Percentiles rank a stretch among this genome's conserved stretches.
These are phyloP conservation scores for Pygoscelis adeliae DNA, from an alignment of 2,113 vertebrate species.

Conservation along the genomic window DNA sequence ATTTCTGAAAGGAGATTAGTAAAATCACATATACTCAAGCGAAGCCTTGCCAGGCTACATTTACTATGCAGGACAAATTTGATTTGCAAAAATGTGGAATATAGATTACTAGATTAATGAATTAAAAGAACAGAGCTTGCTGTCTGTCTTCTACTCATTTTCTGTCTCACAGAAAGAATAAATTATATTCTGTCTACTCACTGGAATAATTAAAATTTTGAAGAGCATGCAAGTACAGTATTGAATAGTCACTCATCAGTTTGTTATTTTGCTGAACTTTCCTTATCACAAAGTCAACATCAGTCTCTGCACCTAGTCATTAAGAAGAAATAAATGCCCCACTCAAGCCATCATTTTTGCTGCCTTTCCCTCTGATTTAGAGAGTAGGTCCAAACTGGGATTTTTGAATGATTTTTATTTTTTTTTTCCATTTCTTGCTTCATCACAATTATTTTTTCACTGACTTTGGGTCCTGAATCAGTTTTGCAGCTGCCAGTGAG, in stretches of 20 bases:
- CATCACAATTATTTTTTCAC: background rate
- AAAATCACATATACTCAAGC: background rate
- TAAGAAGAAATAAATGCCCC: background rate
- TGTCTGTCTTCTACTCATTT: background rate
- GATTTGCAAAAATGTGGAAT: slow-evolving; percentile 36
- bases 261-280: background rate
- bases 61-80: slow-evolving; percentile 26
- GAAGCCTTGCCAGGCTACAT: slow-evolving; percentile 8
- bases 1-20: slow-evolving; percentile 12
- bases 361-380: background rate
- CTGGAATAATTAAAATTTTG: slow-evolving; percentile 16
- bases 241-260: background rate
- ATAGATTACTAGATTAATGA: slow-evolving; percentile 15
- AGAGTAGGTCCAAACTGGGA: background rate
- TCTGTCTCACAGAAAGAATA: background rate
- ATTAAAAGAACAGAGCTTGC: slow-evolving; percentile 26
- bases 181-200: background rate
- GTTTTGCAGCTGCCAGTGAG: background rate
- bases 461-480: background rate
- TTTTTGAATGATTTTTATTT: background rate
- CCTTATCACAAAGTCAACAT: background rate
- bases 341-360: background rate
- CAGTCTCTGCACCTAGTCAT: background rate
- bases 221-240: background rate
- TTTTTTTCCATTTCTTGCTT: background rate